Percentiles rank a stretch among this genome's conserved stretches.
These are phyloP conservation scores for Macropodus opercularis DNA, from an alignment of 2,797 vertebrate species.

Conservation along the genomic window DNA sequence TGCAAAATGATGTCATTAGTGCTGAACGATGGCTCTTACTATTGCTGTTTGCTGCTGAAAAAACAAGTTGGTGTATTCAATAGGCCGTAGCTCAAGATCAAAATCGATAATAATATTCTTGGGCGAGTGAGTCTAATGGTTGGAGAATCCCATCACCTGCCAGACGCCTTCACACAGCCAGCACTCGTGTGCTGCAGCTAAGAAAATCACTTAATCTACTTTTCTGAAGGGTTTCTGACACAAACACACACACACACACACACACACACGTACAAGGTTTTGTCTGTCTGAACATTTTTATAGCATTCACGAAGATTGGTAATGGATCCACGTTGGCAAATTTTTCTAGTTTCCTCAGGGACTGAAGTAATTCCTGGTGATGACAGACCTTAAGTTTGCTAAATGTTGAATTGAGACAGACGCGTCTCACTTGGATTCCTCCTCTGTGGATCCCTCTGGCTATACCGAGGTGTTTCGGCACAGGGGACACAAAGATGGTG, in stretches of 20 bases:
- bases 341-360: constrained; percentile 9
- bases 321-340: neutral
- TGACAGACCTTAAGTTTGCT: constrained; percentile 1
- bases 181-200: constrained; percentile 17
- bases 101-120: constrained; percentile 80
- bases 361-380: constrained; percentile 37
- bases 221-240: constrained; percentile 25
- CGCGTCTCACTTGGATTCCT: constrained; percentile 23
- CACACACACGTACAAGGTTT: neutral
- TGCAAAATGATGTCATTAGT: constrained; percentile 70
- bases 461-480: neutral
- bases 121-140: constrained; percentile 60
- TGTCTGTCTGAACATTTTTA: neutral
- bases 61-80: constrained; percentile 58
- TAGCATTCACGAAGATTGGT: constrained; percentile 15
- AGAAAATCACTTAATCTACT: constrained; percentile 55
- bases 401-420: constrained; percentile 10
- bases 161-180: constrained; percentile 36
- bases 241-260: neutral
- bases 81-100: constrained; percentile 67
- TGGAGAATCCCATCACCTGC: constrained; percentile 61
- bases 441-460: neutral
- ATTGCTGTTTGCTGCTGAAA: constrained; percentile 60
- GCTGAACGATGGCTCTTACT: constrained; percentile 66
- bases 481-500: neutral